A percentile compares a stretch with the other conserved stretches of the same genome.
Evolutionary conservation across 1,140 invertebrate species (phyloP).

Genomic region (Cyclargus thomasi): DNA sequence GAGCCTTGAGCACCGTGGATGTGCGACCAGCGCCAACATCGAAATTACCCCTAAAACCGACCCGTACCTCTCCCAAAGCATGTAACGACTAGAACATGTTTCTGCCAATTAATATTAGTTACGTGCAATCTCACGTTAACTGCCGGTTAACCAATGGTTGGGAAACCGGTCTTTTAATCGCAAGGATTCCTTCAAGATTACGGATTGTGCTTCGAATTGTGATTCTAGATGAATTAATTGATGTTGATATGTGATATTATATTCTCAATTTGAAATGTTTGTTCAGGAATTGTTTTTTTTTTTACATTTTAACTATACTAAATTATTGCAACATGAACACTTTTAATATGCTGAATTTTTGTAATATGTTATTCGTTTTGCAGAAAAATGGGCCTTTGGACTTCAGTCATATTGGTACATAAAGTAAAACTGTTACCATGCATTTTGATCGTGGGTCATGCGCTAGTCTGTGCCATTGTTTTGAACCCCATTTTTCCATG

Average conservation of each 20-base stretch:
- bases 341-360: not conserved
- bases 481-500: not conserved
- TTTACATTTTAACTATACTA: not conserved
- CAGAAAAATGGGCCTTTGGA: not conserved
- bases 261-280: not conserved
- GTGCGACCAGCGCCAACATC: not conserved
- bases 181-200: not conserved
- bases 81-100: not conserved
- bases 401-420: not conserved
- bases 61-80: not conserved
- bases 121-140: not conserved
- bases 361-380: not conserved
- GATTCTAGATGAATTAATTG: not conserved
- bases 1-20: not conserved
- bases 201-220: not conserved
- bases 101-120: not conserved
- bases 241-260: not conserved
- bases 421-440: not conserved
- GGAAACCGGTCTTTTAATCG: not conserved
- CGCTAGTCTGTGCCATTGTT: not conserved
- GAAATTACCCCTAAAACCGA: not conserved
- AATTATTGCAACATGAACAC: not conserved
- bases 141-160: too few relatives aligned
- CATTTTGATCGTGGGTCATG: not conserved
- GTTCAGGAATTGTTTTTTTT: not conserved